Base-by-base conservation (phyloP, 2,888 invertebrate species). In the Idaea dimidiata region DNA sequence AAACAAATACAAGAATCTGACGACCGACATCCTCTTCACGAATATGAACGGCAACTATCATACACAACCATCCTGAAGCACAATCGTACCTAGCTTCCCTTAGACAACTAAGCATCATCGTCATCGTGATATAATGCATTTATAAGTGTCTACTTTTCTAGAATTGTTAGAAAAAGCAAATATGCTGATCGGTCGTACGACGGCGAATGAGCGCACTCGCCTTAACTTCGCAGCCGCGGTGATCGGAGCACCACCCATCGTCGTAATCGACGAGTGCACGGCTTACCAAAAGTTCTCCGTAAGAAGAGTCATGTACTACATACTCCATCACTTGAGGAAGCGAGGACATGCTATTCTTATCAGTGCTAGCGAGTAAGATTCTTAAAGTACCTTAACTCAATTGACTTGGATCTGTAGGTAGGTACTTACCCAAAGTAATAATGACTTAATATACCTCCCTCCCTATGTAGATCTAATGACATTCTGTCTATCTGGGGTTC, bases 231-330 rank as follows among this genome's bases (percentile, higher is more conserved):
- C 80, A 0, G 82, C 86, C 0, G 87, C 89, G 0, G 80, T 88
- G 6, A 69, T 90, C 0, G 91, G 84, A 0, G 88, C 89, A 0
- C 91, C 91, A 0, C 80, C 87, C 0, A 61, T 90, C 1, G 68
- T 91, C 6, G 66, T 91, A 0, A 66, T 91, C n/a, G 87, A 91
- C 65, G 88, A 90, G 64, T 87, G 81, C 69, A 86, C 85, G 0
- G 85, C 86, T 6, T 80, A 83, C 72, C 91, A 91, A 74, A 83
- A 76, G 60, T 76, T 73, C 61, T 80, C 84, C 0, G 81, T 87
- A 16, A 69, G 77, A 14, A 78, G 86, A 0, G 79, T 85, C 17
- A 89, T 91, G 83, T 90, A 88, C 71, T 74, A 62, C 65, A 88
- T 91, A 63, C 71, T 91, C 24, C 79, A 80, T 62, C 67, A 73